These are phyloP conservation scores for Valencia hispanica DNA, from an alignment of 2,797 vertebrate genomes.

Conservation along the genomic window DNA sequence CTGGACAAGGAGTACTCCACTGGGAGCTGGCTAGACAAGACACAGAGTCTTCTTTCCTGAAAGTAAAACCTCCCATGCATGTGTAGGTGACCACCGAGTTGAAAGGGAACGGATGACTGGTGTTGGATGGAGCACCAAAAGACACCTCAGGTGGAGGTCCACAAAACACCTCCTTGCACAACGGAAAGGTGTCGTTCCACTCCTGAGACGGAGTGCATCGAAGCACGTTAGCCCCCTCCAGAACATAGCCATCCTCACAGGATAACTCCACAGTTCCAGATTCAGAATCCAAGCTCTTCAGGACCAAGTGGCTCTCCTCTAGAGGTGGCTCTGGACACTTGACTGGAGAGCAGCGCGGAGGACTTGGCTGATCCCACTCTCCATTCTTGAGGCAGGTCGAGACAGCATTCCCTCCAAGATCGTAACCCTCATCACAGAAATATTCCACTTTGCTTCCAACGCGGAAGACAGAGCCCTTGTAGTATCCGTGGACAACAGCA, in stretches of 20 bases:
- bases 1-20: slow-evolving; percentile 90
- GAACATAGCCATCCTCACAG: slow-evolving; percentile 90
- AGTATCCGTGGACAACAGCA: slow-evolving; percentile 82
- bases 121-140: slow-evolving; percentile 83
- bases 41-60: slow-evolving; percentile 80
- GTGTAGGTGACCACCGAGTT: slow-evolving; percentile 85
- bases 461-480: slow-evolving; percentile 85
- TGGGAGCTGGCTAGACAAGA: slow-evolving; percentile 85
- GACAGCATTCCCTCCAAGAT: slow-evolving; percentile 85
- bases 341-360: slow-evolving; percentile 87
- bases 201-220: slow-evolving; percentile 88
- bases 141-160: slow-evolving; percentile 86
- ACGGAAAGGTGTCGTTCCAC: slow-evolving; percentile 95
- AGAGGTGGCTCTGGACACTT: slow-evolving; percentile 92
- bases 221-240: slow-evolving; percentile 86
- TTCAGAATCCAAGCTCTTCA: slow-evolving; percentile 84
- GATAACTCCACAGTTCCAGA: slow-evolving; percentile 87
- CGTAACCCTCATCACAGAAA: slow-evolving; percentile 91
- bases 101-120: slow-evolving; percentile 81
- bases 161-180: slow-evolving; percentile 90
- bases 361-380: slow-evolving; percentile 87
- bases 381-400: slow-evolving; percentile 95
- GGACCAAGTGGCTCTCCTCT: slow-evolving; percentile 89
- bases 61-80: slow-evolving; percentile 92
- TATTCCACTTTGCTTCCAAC: slow-evolving; percentile 91